Conservation (phyloP, 2,797 vertebrate species). For the Phylloscopus collybita region DNA sequence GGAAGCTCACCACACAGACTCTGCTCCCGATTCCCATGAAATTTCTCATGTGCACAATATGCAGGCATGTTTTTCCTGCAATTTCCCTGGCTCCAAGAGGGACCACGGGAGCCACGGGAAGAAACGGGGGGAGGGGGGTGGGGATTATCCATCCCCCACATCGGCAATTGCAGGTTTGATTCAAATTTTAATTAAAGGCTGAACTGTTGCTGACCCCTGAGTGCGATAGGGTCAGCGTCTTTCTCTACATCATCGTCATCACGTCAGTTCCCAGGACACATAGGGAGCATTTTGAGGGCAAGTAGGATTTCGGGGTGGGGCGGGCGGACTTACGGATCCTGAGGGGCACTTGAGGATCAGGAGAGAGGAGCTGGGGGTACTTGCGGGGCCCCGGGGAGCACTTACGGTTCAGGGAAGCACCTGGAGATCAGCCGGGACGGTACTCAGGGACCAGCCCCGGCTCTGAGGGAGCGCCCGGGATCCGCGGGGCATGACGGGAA, state of each 20-base stretch:
- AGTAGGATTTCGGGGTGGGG: accelerated
- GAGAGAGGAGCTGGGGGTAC: background rate
- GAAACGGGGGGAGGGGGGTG: too few relatives aligned
- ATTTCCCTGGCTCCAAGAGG: background rate
- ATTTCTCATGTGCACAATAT: background rate
- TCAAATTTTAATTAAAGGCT: background rate
- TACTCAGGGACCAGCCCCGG: accelerated
- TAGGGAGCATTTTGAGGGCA: accelerated
- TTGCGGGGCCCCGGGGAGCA: background rate
- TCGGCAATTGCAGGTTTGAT: background rate
- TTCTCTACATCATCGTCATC: background rate
- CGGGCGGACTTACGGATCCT: too few relatives aligned
- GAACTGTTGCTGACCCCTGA: background rate
- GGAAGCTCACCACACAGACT: background rate
- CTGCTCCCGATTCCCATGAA: background rate
- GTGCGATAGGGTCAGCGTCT: background rate
- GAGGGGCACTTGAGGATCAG: too few relatives aligned
- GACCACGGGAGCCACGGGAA: background rate
- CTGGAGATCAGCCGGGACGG: background rate
- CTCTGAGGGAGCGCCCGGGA: accelerated
- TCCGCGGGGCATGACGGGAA: background rate
- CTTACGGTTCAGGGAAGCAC: background rate
- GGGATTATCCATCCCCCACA: too few relatives aligned
- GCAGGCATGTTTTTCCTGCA: background rate
- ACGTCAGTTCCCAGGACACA: background rate